These are phyloP conservation scores for Mylabris sibirica DNA, from an alignment of 2,888 invertebrate genomes.

Conservation along the genomic window DNA sequence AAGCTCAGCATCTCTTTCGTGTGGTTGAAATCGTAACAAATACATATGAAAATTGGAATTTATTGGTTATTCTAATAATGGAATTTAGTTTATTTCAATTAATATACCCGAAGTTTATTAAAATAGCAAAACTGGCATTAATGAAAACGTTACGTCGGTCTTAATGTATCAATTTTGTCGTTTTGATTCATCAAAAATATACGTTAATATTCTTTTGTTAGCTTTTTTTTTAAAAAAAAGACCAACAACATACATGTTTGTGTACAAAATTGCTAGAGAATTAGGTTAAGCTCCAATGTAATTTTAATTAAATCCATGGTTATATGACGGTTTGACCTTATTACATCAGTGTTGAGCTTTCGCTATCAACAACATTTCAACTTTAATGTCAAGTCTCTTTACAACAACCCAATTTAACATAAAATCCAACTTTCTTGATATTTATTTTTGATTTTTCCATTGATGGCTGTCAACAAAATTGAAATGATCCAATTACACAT, in stretches of 20 bases:
- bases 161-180: slow-evolving; percentile 35
- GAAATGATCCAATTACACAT: background rate
- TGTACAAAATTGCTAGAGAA: slow-evolving; percentile 32
- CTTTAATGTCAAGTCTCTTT: background rate
- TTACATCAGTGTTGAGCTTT: slow-evolving; percentile 8
- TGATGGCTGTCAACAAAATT: background rate
- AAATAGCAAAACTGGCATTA: background rate
- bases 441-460: background rate
- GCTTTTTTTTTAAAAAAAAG: slow-evolving; percentile 31
- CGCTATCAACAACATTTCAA: background rate
- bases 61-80: background rate
- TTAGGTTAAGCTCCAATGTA: slow-evolving; percentile 36
- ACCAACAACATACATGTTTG: slow-evolving; percentile 31
- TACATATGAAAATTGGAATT: too few species aligned
- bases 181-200: slow-evolving; percentile 43
- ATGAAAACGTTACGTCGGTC: slow-evolving; percentile 10
- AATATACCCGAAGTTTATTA: background rate
- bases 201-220: slow-evolving; percentile 44
- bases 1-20: background rate
- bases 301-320: slow-evolving; percentile 41
- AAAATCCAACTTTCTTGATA: background rate
- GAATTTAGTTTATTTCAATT: background rate
- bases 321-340: slow-evolving; percentile 32
- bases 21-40: background rate
- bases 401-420: background rate